Percentiles rank a stretch among this genome's conserved stretches.
These are phyloP conservation scores for Xiphophorus birchmanni DNA, from an alignment of 2,797 vertebrate species.

Conservation along the genomic window DNA sequence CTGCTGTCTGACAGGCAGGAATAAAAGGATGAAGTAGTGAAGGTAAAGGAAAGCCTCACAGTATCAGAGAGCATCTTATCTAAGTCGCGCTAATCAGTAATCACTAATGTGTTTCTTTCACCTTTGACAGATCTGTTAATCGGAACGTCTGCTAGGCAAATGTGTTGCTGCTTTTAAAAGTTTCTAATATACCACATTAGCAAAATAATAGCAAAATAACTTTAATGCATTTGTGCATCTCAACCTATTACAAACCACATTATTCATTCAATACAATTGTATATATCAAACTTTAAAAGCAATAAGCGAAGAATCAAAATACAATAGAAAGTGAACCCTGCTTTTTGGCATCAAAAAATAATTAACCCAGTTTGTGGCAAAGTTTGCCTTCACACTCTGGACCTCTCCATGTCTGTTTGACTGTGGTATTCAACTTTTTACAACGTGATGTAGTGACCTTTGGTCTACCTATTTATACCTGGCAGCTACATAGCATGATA, in stretches of 20 bases:
- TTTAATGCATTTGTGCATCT: background rate
- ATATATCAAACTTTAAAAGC: background rate
- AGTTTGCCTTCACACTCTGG: background rate
- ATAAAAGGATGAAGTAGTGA: constrained; percentile 65
- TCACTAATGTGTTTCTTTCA: constrained; percentile 61
- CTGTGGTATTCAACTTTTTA: constrained; percentile 14
- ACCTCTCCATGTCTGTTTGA: background rate
- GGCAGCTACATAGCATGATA: constrained; percentile 39
- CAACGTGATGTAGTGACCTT: constrained; percentile 32
- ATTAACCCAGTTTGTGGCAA: background rate
- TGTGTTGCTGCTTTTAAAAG: constrained; percentile 20
- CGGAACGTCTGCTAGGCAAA: constrained; percentile 31
- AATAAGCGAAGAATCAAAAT: background rate
- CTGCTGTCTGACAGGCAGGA: constrained; percentile 70
- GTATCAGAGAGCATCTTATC: constrained; percentile 54
- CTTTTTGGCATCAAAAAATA: background rate
- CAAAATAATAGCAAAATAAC: constrained; percentile 11
- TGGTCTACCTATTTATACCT: constrained; percentile 33
- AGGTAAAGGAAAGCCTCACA: constrained; percentile 64
- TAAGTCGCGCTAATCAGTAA: constrained; percentile 61
- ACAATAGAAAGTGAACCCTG: background rate
- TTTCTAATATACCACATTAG: background rate
- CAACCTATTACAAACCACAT: background rate
- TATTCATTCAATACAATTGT: background rate
- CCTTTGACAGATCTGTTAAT: constrained; percentile 51